Base-by-base conservation (phyloP, 2,113 vertebrate species). In the Periophthalmus modestus region DNA sequence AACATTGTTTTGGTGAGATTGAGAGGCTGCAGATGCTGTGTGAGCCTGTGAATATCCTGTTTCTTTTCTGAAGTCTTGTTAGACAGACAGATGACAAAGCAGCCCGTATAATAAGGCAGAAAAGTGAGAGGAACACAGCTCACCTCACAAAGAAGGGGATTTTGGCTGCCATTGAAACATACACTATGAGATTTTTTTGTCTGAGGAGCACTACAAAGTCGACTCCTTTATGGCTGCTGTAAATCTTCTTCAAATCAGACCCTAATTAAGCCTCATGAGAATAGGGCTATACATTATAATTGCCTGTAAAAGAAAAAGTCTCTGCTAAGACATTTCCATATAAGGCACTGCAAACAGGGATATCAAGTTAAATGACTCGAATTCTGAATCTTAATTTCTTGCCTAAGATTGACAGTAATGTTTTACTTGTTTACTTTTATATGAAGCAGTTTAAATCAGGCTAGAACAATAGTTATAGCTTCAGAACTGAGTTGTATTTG, bases 21-120 rank as follows among this genome's bases (percentile, higher is more conserved):
- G 61, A 54, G 73, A 28, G 66, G 68, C 73, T 70, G 66, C 59
- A 67, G 65, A 69, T 62, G 34, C 47, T 33, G 16, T 19, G 33
- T 68, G 43, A 68, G 34, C 69, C n/a, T 68, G n/a, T 71, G 50
- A 72, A 84, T 63, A 43, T 34, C 57, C 55, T n/a, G 59, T 57
- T 78, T 7, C 46, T 7, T 59, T 10, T 67, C 21, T 21, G 33
- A 21, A 66, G 61, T 33, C 54, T 6, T 19, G 57, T 55, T 33
- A 19, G 34, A 63, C 77, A 75, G 48, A 73, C 48, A 48, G 33
- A 16, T 48, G 33, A 34, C 62, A 73, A 18, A 68, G 33, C n/a
- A 61, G 12, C 16, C 36, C 58, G 71, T 28, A 65, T 65, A 68
- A 21, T 57, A 59, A 16, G 34, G 14, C 33, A 11, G 12, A 21